Base-by-base conservation (phyloP, 2,797 vertebrate species). In the Neostethus bicornis region DNA sequence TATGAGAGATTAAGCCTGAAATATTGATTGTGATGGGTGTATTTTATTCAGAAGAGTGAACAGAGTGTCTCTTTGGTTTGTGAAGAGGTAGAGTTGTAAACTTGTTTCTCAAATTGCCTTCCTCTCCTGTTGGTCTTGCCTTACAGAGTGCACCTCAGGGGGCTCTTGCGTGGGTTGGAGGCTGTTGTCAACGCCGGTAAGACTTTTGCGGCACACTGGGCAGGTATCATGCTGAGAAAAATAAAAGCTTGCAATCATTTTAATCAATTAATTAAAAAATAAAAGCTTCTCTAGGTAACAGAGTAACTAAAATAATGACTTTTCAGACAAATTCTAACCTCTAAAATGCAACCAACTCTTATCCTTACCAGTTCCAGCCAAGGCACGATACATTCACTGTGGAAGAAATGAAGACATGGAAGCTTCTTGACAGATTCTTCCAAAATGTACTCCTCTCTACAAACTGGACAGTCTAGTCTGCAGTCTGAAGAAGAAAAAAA, bases 351-450 rank as follows among this genome's bases (percentile, higher is more conserved):
- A 31, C 34, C 67, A 37, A 34, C 48, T 44, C 44, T 45, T 3
- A 1, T 68, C 47, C 93, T 94, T 78, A 98, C 96, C 94, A 96
- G 87, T 73, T 98, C 94, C 57, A 97, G 81, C 95, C 96, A 98
- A 0, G 95, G 95, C 68, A 97, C 94, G 58, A 97, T 96, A 77
- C 94, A 95, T 77, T 90, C 91, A 89, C 93, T 92, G 81, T 98
- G 96, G 82, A 96, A 98, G 87, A 92, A 86, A 79, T 97, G 95
- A 46, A 94, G 94, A 80, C 94, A 95, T 16, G 95, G 94, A 8
- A 98, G 86, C 85, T 97, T 94, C 77, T 91, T 91, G 39, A 94
- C 95, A 45, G 88, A 88, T 68, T 98, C 95, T 0, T 90, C 91
- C 12, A 91, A 77, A 0, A 85, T 41, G 67, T 93, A 98, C 73